These are phyloP conservation scores for Melanotaenia nigrans DNA, from an alignment of 2,797 vertebrate species.

Conservation along the genomic window DNA sequence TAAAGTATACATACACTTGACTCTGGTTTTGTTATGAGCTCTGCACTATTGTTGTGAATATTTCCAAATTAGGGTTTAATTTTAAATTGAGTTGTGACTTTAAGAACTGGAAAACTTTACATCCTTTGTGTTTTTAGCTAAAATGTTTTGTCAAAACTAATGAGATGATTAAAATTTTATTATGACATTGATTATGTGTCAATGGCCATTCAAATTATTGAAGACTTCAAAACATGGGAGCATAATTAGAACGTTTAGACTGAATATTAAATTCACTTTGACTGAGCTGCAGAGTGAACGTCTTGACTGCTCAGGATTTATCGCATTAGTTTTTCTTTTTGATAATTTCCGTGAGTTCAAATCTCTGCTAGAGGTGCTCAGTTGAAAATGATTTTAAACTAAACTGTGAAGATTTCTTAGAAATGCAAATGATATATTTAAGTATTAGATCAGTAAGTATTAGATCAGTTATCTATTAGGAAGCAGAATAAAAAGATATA, in stretches of 20 bases:
- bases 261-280: conserved; percentile 12
- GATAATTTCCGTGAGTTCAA: background rate
- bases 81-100: too few relatives aligned
- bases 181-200: background rate
- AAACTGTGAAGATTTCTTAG: background rate
- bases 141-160: background rate
- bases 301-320: conserved; percentile 16
- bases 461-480: background rate
- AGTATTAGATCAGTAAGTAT: too few relatives aligned
- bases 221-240: background rate
- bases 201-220: background rate
- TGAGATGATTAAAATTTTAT: background rate
- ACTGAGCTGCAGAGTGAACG: conserved; percentile 1
- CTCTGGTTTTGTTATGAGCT: too few relatives aligned
- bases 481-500: background rate
- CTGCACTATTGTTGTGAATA: too few relatives aligned
- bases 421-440: conserved; percentile 1
- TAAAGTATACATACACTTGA: too few relatives aligned
- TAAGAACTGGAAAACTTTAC: too few relatives aligned
- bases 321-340: conserved; percentile 12
- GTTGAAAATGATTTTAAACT: background rate
- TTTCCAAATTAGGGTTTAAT: too few relatives aligned
- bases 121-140: too few relatives aligned
- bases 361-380: conserved; percentile 2
- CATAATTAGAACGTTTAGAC: background rate